Base-by-base conservation (phyloP, 2,113 vertebrate species). In the Phaethon lepturus region DNA sequence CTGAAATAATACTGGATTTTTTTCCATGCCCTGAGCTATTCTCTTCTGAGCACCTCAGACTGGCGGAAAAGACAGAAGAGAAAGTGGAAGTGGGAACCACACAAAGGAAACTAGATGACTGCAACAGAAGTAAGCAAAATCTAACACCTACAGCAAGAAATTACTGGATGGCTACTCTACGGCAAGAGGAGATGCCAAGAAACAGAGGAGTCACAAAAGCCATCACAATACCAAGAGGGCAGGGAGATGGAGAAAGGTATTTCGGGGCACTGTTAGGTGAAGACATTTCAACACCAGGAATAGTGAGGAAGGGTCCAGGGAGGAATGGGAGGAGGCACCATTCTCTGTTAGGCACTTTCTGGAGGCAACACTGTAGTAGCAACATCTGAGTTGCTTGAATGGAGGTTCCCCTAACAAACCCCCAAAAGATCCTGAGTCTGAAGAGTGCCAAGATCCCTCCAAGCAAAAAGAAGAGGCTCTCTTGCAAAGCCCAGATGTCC, bases 171-270 rank as follows among this genome's bases (percentile, higher is more conserved):
- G 31, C 18, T 42, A 0, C 0, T 33, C 17, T 22, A n/a, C 45
- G 20, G 31, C 13, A 76, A n/a, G 17, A 5, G 47, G 24, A 49
- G 29, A 42, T 35, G 66, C 71, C 33, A 35, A 69, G 44, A 68
- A 72, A 6, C 15, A 83, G 44, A 59, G 18, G 11, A 50, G 26
- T 45, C 44, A 82, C 58, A 64, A 55, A 62, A 3, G 6, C 17
- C 23, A 20, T 5, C 0, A 0, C 26, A 11, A 11, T 33, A 56
- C 29, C 64, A 52, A 0, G 1, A 85, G 50, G 29, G 25, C 42
- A 40, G 15, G 42, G 33, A 80, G 28, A 19, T 5, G 6, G 62
- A 67, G 47, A 18, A 88, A 47, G n/a, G n/a, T 0, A 6, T 60
- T 52, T 19, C 10, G 3, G 28, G 26, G 7, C 42, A 50, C 24